Evolutionary conservation across 2,888 invertebrate genomes (phyloP).

Genomic region (Amiota mariae): DNA sequence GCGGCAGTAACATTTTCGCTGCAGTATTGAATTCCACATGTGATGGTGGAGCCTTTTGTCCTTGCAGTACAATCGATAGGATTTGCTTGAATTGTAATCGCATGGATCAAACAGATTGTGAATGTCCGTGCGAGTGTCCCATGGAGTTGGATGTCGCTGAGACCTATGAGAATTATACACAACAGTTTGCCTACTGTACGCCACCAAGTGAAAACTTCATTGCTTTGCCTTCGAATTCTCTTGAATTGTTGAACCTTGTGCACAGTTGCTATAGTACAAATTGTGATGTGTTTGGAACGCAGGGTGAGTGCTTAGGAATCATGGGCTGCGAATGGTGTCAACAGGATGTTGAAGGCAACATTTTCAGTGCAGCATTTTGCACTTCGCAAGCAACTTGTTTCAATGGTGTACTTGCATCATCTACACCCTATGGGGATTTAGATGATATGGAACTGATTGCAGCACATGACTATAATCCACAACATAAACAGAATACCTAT

Average conservation of each 20-base stretch:
- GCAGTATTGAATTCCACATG: slow-evolving; percentile 92
- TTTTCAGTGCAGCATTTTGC: slow-evolving; percentile 83
- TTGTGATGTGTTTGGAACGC: slow-evolving; percentile 80
- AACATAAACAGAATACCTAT: slow-evolving; percentile 75
- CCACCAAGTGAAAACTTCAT: slow-evolving; percentile 66
- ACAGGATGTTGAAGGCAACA: slow-evolving; percentile 83
- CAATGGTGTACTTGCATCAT: slow-evolving; percentile 87
- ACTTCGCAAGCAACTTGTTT: slow-evolving; percentile 87
- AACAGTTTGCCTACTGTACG: slow-evolving; percentile 68
- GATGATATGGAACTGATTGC: slow-evolving; percentile 69
- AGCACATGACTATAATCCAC: slow-evolving; percentile 69
- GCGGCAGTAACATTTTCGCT: slow-evolving; percentile 90
- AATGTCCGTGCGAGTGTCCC: slow-evolving; percentile 94
- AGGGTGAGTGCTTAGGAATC: slow-evolving; percentile 81
- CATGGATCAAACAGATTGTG: slow-evolving; percentile 95
- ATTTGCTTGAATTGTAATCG: slow-evolving; percentile 93
- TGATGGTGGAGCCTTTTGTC: slow-evolving; percentile 89
- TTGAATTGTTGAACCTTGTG: slow-evolving; percentile 75
- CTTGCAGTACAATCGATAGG: slow-evolving; percentile 91
- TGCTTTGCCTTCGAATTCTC: slow-evolving; percentile 68
- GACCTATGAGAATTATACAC: slow-evolving; percentile 60
- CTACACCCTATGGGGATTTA: slow-evolving; percentile 80
- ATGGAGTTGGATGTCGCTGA: slow-evolving; percentile 67
- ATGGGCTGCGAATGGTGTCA: slow-evolving; percentile 95
- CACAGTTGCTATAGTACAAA: slow-evolving; percentile 81